phyloP scores from a whole-genome alignment of 2,113 vertebrate species.

The Mus pahari region DNA sequence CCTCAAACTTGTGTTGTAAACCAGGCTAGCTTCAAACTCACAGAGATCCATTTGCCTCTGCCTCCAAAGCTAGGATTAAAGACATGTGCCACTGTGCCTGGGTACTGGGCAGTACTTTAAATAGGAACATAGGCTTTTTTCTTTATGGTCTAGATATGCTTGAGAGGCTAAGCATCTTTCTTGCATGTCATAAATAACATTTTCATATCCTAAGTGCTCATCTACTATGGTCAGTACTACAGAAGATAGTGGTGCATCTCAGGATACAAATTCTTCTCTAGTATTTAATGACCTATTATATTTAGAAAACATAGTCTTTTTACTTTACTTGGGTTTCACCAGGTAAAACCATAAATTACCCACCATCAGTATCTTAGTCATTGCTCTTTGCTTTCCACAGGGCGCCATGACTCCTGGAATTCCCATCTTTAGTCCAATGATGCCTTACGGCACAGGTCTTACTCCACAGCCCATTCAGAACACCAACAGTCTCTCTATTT shows the following conservation, averaged over 20 bases:
- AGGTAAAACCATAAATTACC: background rate
- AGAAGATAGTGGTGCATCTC: background rate
- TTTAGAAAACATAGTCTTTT: background rate
- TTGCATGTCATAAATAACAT: background rate
- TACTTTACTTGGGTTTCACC: too few species aligned
- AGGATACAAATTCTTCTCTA: background rate
- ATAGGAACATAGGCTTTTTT: background rate
- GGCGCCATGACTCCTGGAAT: conserved; percentile 96
- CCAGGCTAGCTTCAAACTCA: background rate
- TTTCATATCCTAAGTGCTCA: background rate
- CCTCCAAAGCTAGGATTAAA: background rate
- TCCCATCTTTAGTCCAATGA: conserved; percentile 98
- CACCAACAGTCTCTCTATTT: conserved; percentile 94
- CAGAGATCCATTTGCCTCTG: background rate
- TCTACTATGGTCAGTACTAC: background rate
- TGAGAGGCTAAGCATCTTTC: background rate
- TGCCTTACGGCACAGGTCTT: conserved; percentile 97
- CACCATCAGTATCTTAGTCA: background rate
- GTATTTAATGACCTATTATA: rapidly evolving
- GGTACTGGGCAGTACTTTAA: background rate
- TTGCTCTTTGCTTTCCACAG: conserved; percentile 80
- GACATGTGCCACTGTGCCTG: background rate
- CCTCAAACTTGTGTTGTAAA: background rate
- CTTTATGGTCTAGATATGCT: background rate
- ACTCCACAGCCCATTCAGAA: conserved; percentile 97